phyloP scores from a whole-genome alignment of 2,797 vertebrate species.

The Aplochiton taeniatus region DNA sequence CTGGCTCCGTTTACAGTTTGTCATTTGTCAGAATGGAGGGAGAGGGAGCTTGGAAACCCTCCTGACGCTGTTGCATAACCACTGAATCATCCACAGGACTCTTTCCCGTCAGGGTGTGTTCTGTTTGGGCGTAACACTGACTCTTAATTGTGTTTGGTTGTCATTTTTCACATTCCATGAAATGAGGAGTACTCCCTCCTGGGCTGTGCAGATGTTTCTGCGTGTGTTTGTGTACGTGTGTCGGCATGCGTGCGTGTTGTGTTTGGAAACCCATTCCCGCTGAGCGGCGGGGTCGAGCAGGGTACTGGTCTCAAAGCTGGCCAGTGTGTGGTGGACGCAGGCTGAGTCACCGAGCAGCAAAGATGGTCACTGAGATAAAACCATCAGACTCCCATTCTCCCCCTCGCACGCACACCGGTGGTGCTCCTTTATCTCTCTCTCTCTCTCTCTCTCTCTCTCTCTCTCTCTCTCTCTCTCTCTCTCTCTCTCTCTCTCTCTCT shows the following conservation, averaged over 20 bases:
- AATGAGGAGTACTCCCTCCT: not conserved
- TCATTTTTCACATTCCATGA: not conserved
- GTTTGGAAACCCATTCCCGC: not conserved
- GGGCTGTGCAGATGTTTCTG: not conserved
- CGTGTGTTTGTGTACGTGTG: no score
- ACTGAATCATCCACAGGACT: no score
- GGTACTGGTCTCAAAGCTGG: not conserved
- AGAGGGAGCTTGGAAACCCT: no score
- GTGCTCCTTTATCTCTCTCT: constrained; percentile 18
- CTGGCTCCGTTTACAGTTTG: constrained; percentile 18
- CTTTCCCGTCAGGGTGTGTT: no score
- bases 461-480: constrained; percentile 28
- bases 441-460: constrained; percentile 28
- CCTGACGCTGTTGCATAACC: no score
- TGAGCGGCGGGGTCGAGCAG: not conserved
- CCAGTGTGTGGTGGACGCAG: constrained; percentile 18
- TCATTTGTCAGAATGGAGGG: constrained; percentile 40
- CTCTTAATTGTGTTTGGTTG: constrained; percentile 8
- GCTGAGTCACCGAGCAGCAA: constrained; percentile 40
- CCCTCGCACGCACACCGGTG: constrained; percentile 19
- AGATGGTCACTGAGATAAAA: constrained; percentile 59
- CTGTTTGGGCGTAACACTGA: not conserved
- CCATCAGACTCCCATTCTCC: constrained; percentile 45
- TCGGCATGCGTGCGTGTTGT: not conserved
- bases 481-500: constrained; percentile 8